Evolutionary conservation across 2,797 vertebrate species (phyloP), one percentile per base, ranked within the genome.

Genomic region (Oryzias dopingdopingensis): DNA sequence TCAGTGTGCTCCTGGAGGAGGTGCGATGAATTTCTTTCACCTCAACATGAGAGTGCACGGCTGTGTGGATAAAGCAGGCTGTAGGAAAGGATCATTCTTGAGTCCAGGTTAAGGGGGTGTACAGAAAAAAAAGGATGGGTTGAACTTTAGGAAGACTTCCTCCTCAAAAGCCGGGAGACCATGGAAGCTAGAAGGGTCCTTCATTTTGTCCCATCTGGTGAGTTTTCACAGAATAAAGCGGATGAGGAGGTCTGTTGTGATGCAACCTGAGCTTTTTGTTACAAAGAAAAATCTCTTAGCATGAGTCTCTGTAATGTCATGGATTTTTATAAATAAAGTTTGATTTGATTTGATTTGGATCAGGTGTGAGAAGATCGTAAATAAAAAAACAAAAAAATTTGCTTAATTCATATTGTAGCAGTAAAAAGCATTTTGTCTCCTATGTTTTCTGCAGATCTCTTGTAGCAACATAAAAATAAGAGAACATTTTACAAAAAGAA

Each of bases 121-220:
- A 12, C 32, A 37, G 20, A 40, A 80, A 44, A 52, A 20, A 62
- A 85, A 58, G 71, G 77, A 92, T 91, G 90, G 83, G 88, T 68
- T 91, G 84, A 92, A 71, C 62, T 67, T 62, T 73, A 62, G 62
- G 62, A 44, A 74, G 59, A 23, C 4, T 55, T 66, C 70, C 52
- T 74, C 59, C 81, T 78, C 43, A 48, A 74, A 46, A 68, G 52
- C 15, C 55, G 61, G 68, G 45, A 82, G 70, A 88, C 55, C 67
- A 92, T 91, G 88, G 91, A 90, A 73, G 51, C 44, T 60, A 83
- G 75, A 81, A 82, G 81, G 63, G 76, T 87, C 73, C 85, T 91
- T 53, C 83, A 88, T 59, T 90, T 89, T 80, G 77, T 88, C 71
- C 79, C 87, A 73, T 80, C 74, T 72, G 90, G 90, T 92, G 73